Percentiles rank a stretch among this genome's conserved stretches.
These are phyloP conservation scores for Piaya cayana DNA, from an alignment of 2,113 vertebrate genomes.

Conservation along the genomic window DNA sequence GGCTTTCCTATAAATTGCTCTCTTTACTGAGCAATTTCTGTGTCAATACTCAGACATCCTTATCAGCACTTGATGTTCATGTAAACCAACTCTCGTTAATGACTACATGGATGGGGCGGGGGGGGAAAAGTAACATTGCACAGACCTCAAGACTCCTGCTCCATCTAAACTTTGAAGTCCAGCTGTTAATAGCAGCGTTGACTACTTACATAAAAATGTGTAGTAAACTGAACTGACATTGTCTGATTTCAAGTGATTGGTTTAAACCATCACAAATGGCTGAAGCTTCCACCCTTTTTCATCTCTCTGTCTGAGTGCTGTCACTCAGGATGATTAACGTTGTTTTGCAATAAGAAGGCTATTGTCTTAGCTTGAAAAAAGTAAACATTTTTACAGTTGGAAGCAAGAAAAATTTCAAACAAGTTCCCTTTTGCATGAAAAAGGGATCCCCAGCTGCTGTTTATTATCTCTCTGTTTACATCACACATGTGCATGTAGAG, in stretches of 20 bases:
- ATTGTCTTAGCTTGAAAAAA: background rate
- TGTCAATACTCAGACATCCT: slow-evolving; percentile 68
- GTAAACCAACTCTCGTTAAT: slow-evolving; percentile 69
- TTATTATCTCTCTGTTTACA: slow-evolving; percentile 70
- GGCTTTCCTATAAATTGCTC: slow-evolving; percentile 71
- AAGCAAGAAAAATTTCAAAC: slow-evolving; percentile 58
- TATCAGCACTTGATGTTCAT: slow-evolving; percentile 68
- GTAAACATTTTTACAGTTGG: slow-evolving; percentile 66
- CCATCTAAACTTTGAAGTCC: slow-evolving; percentile 58
- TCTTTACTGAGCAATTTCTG: slow-evolving; percentile 51
- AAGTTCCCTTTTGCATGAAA: slow-evolving; percentile 28
- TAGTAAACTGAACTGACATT: slow-evolving; percentile 32
- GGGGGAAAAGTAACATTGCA: background rate
- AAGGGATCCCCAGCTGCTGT: slow-evolving; percentile 67
- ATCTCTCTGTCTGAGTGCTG: background rate
- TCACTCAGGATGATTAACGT: slow-evolving; percentile 16
- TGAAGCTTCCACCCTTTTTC: background rate
- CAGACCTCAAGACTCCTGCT: slow-evolving; percentile 50
- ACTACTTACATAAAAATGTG: slow-evolving; percentile 25
- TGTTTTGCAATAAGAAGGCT: background rate
- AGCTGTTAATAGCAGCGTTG: slow-evolving; percentile 60
- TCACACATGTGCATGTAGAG: slow-evolving; percentile 59
- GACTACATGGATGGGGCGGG: background rate
- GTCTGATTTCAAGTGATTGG: slow-evolving; percentile 10
- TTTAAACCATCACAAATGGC: background rate